phyloP scores from a whole-genome alignment of 2,797 vertebrate species.

The Alectoris magna region DNA sequence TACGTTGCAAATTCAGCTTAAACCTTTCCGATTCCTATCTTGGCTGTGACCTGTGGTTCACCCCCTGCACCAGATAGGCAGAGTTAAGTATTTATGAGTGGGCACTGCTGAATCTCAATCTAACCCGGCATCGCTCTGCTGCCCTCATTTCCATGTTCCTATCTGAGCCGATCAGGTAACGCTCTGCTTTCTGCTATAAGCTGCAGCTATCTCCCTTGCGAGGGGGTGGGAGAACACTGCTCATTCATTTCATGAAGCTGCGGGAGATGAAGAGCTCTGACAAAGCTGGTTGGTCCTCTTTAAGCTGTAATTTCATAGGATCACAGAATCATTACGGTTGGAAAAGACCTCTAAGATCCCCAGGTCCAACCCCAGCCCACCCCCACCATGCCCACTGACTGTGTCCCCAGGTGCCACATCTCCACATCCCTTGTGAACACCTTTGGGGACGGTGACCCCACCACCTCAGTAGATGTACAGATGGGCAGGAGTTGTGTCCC shows the following conservation, averaged over 20 bases:
- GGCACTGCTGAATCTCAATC: neutral
- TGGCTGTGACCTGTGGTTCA: constrained; percentile 34
- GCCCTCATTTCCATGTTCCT: constrained; percentile 58
- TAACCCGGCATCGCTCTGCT: neutral
- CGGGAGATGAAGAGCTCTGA: neutral
- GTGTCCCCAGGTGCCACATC: too few species aligned
- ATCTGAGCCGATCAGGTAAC: neutral
- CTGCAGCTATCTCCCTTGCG: neutral
- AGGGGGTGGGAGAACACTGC: neutral
- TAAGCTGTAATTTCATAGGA: fast-evolving
- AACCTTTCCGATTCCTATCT: constrained; percentile 42
- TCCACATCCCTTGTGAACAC: neutral
- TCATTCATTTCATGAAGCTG: neutral
- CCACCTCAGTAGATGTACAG: neutral
- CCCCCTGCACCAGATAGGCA: neutral
- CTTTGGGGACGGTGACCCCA: neutral
- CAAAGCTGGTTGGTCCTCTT: neutral
- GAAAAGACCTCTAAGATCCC: neutral
- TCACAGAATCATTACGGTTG: neutral
- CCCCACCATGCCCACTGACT: too few species aligned
- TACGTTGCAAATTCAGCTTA: constrained; percentile 27
- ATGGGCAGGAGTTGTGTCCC: neutral
- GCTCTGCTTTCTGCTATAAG: neutral
- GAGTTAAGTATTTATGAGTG: constrained; percentile 52
- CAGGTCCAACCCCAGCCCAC: too few species aligned